A percentile compares a stretch with the other conserved stretches of the same genome.
These are phyloP conservation scores for Nycteola revayana DNA, from an alignment of 2,888 invertebrate species.

Conservation along the genomic window DNA sequence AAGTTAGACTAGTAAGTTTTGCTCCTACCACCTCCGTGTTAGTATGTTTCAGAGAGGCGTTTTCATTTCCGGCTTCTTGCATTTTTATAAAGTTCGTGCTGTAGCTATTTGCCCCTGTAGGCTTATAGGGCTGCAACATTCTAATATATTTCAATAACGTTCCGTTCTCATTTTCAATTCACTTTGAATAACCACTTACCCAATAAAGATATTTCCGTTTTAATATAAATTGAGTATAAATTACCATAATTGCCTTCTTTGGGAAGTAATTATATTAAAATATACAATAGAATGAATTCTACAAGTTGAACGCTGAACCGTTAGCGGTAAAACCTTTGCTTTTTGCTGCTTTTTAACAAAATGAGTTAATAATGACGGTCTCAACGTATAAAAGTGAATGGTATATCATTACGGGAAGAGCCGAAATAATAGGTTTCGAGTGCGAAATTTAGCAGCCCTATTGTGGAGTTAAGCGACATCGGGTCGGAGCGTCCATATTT, in stretches of 20 bases:
- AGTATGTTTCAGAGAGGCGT: slow-evolving; percentile 47
- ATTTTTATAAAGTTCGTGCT: slow-evolving; percentile 66
- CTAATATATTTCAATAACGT: slow-evolving; percentile 17
- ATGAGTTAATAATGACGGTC: slow-evolving; percentile 23
- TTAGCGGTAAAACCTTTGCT: slow-evolving; percentile 16
- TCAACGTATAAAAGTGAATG: slow-evolving; percentile 14
- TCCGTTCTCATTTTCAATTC: slow-evolving; percentile 15
- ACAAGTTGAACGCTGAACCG: slow-evolving; percentile 18
- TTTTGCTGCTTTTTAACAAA: slow-evolving; percentile 11
- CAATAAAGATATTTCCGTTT: slow-evolving; percentile 21
- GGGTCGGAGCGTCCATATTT: slow-evolving; percentile 59
- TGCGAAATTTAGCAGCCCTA: slow-evolving; percentile 37
- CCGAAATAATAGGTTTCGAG: slow-evolving; percentile 22
- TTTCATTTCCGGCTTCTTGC: slow-evolving; percentile 72
- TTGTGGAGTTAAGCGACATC: slow-evolving; percentile 46
- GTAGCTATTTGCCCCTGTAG: slow-evolving; percentile 49
- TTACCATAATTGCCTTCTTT: slow-evolving; percentile 19
- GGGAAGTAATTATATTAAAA: slow-evolving; percentile 20
- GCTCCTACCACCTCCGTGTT: slow-evolving; percentile 4
- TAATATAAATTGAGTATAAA: slow-evolving; percentile 17
- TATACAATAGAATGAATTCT: slow-evolving; percentile 14
- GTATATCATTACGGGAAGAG: slow-evolving; percentile 13
- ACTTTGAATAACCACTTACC: slow-evolving; percentile 15
- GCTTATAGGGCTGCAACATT: slow-evolving; percentile 43
- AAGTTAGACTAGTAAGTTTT: too few species aligned